Base-by-base conservation (phyloP, 2,113 vertebrate genomes). In the Brienomyrus brachyistius region DNA sequence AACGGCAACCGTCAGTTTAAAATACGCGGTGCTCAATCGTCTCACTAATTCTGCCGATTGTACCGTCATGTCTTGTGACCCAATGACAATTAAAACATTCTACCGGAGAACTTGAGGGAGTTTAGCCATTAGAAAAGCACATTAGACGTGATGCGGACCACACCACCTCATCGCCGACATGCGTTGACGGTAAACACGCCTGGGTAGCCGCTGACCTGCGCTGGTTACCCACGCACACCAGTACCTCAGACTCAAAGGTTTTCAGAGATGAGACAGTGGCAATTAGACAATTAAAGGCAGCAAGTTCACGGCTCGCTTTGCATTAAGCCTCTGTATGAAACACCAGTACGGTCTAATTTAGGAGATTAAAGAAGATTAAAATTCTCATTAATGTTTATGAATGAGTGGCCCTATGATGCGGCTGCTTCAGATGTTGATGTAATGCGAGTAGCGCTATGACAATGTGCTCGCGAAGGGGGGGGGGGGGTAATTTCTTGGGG, bases 311-410 rank as follows among this genome's bases (percentile, higher is more conserved):
- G 77, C 92, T 94, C 94, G 92, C 90, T 92, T 91, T 47, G 90
- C 86, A 87, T 93, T 93, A 94, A 74, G 87, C 91, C 92, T 92
- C 88, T 54, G 86, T 54, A 87, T 80, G 91, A 91, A 90, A 91
- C 91, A 91, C 89, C 89, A 93, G 92, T 48, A 93, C 87, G 87
- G 92, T 93, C 93, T 94, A 92, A 91, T 94, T 95, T 93, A 94
- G 91, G 90, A 88, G 93, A 95, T 95, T 94, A 95, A 92, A 92
- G 86, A 93, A 94, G 93, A 95, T 95, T 94, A 94, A 91, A 92
- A 90, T 90, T 92, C 85, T 88, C 91, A 94, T 91, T 93, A 93
- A 95, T 92, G 91, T 91, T 92, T 87, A 70, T 70, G 83, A 92
- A 90, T 85, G 90, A 88, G 52, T 77, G 51, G 86, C 92, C 90